phyloP scores from a whole-genome alignment of 1,140 invertebrate genomes.

The Cotesia chilonis region DNA sequence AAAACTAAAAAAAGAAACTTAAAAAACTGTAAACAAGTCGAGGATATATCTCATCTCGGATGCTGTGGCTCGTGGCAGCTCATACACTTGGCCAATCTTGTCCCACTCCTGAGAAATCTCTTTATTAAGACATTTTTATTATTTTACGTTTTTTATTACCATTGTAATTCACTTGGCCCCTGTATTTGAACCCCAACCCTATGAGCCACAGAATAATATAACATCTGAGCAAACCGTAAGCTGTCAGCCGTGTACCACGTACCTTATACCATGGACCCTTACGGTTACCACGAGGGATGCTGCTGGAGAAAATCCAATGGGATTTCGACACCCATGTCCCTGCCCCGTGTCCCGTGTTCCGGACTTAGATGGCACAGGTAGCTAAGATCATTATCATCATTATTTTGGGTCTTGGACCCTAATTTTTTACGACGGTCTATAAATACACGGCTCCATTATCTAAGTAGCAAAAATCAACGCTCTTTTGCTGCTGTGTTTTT shows the following conservation, averaged over 20 bases:
- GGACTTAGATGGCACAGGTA: background rate
- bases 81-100: conserved; percentile 43
- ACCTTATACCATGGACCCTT: background rate
- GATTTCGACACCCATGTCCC: conserved; percentile 16
- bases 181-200: conserved; percentile 8
- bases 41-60: background rate
- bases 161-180: conserved; percentile 15
- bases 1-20: too few relatives aligned
- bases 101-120: conserved; percentile 50
- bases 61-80: conserved; percentile 54
- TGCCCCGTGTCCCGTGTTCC: too few relatives aligned
- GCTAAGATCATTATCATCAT: background rate
- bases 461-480: conserved; percentile 14
- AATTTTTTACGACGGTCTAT: background rate
- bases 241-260: too few relatives aligned
- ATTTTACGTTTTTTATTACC: conserved; percentile 9
- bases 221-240: too few relatives aligned
- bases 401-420: background rate
- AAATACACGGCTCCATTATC: background rate
- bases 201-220: background rate
- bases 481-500: conserved; percentile 8
- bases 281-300: background rate
- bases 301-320: conserved; percentile 6
- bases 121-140: conserved; percentile 53
- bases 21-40: too few relatives aligned